Evolutionary conservation across 2,888 invertebrate species (phyloP).

Genomic region (Drosophila atroscutellata): DNA sequence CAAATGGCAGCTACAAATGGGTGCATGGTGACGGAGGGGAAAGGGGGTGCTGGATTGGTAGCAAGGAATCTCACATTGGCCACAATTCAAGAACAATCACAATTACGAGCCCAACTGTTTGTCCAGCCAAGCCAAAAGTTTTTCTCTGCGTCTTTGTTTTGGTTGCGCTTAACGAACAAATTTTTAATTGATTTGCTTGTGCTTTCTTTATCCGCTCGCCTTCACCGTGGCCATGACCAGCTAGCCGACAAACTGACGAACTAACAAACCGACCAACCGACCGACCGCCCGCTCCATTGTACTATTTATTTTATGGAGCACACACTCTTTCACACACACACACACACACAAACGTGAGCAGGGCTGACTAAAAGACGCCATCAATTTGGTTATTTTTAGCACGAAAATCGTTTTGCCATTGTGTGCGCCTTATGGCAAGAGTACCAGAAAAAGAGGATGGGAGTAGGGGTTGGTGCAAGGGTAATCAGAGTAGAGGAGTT

Average conservation of each 20-base stretch:
- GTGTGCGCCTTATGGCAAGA: slow-evolving; percentile 40
- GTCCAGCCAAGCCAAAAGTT: slow-evolving; percentile 25
- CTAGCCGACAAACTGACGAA: slow-evolving; percentile 40
- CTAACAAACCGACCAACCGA: neutral
- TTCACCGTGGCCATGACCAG: slow-evolving; percentile 82
- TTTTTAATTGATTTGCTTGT: slow-evolving; percentile 75
- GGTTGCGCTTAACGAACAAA: slow-evolving; percentile 34
- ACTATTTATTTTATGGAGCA: slow-evolving; percentile 36
- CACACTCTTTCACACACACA: slow-evolving; percentile 38
- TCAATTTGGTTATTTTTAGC: slow-evolving; percentile 78
- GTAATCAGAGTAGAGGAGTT: neutral
- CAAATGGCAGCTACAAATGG: slow-evolving; percentile 32
- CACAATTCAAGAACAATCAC: slow-evolving; percentile 8
- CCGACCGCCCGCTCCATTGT: slow-evolving; percentile 7
- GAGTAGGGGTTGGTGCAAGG: neutral
- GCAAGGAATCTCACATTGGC: neutral
- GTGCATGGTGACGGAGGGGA: neutral
- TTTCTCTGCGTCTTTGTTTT: slow-evolving; percentile 25
- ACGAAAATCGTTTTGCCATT: slow-evolving; percentile 76
- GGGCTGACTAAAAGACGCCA: slow-evolving; percentile 60
- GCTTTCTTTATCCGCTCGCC: slow-evolving; percentile 45
- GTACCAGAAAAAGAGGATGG: slow-evolving; percentile 1
- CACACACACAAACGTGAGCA: neutral
- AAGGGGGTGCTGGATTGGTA: neutral
- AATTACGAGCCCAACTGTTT: slow-evolving; percentile 14